A percentile compares a stretch with the other conserved stretches of the same genome.
Conservation (phyloP, 2,797 vertebrate species). For the Parotocinclus haroldoi region DNA sequence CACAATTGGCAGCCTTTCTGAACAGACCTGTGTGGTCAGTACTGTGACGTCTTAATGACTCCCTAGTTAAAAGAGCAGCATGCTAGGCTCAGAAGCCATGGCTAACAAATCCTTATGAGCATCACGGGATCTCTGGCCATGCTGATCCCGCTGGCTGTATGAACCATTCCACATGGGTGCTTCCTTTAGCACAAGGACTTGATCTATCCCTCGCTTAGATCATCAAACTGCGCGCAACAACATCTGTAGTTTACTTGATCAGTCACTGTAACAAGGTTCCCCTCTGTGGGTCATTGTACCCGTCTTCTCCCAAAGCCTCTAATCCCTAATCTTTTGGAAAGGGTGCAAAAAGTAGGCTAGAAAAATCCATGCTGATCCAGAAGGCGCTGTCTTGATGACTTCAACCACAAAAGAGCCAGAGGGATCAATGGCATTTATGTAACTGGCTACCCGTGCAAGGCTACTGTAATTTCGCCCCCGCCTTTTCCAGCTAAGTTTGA, state of each 20-base stretch:
- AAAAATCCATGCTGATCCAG: conserved; percentile 45
- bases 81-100: conserved; percentile 21
- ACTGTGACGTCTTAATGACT: conserved; percentile 15
- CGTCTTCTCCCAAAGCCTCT: conserved; percentile 35
- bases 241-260: conserved; percentile 34
- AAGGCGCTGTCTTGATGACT: conserved; percentile 26
- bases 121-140: too few species aligned
- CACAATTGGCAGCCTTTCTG: not conserved
- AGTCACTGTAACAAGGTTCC: conserved; percentile 35
- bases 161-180: not conserved
- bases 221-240: conserved; percentile 4
- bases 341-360: conserved; percentile 16
- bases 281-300: conserved; percentile 24
- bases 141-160: not conserved
- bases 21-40: not conserved
- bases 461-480: conserved; percentile 38
- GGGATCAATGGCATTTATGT: conserved; percentile 43
- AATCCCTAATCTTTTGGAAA: conserved; percentile 33
- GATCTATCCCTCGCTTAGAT: conserved; percentile 24
- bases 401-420: conserved; percentile 22
- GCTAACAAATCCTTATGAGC: conserved; percentile 5
- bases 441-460: conserved; percentile 32
- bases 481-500: conserved; percentile 15
- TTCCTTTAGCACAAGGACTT: conserved; percentile 8
- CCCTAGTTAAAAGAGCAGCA: conserved; percentile 12